Base-by-base conservation (phyloP, 35 echinoderm and acorn worm species). In the Apostichopus parvimensis region DNA sequence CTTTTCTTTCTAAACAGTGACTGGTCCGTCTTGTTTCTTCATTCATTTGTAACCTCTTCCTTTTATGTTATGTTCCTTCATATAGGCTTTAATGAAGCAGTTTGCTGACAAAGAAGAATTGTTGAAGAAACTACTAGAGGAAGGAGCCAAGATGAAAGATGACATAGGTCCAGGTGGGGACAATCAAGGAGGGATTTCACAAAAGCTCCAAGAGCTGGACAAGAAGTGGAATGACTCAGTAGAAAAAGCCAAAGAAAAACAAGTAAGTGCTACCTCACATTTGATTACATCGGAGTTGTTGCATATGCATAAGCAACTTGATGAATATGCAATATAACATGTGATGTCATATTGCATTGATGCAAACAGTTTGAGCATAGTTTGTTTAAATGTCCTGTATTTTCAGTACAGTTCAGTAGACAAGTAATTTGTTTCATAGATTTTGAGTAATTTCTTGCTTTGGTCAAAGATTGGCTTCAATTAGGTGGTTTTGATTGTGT, bases 161-260 rank as follows among this genome's bases (percentile, higher is more conserved):
- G 82, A 91, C 54, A 45, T 92, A 8, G 96, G 94, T 66, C 94
- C 96, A 13, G 96, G 92, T 13, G 94, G 94, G 6, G 91, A 95
- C 77, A 92, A 73, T 24, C 81, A 96, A 86, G 94, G 94, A 23
- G 96, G 96, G n/a, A 82, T 97, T 17, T 90, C 91, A 17, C 94
- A 94, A 34, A 90, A 91, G 25, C 78, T 98, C 4, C 56, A 77
- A 34, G 87, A 92, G 15, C 75, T 98, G 28, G 91, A 96, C 78
- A 91, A 92, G 55, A 88, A 93, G 62, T 98, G 97, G 97, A 91
- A 98, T 8, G 83, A 56, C 11, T 88, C 93, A 0, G 87, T 80
- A 55, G 82, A 96, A 53, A 98, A 96, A 87, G 89, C 96, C 22
- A 72, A 89, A 20, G 97, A 98, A 23, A 95, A 95, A 92, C 91